A percentile compares a stretch with the other conserved stretches of the same genome.
These are phyloP conservation scores for Mythimna lalbum DNA, from an alignment of 2,888 invertebrate species.

Conservation along the genomic window DNA sequence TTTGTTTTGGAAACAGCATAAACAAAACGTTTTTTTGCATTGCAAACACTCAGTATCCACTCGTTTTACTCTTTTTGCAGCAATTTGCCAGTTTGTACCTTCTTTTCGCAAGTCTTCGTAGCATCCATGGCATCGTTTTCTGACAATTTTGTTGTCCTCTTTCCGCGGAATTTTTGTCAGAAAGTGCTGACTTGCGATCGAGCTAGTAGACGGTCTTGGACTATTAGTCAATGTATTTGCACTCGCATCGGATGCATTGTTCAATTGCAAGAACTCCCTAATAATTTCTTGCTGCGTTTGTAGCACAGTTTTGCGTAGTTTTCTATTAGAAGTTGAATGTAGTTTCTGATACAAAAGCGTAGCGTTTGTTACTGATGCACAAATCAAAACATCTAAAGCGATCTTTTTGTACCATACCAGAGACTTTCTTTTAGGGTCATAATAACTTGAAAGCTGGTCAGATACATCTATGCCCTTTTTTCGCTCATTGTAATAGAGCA, in stretches of 20 bases:
- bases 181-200: conserved; percentile 47
- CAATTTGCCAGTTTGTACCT: conserved; percentile 40
- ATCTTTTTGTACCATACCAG: conserved; percentile 56
- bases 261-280: conserved; percentile 45
- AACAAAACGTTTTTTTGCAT: conserved; percentile 57
- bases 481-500: conserved; percentile 32
- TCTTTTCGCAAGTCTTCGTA: conserved; percentile 51
- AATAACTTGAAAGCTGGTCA: conserved; percentile 45
- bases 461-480: conserved; percentile 54
- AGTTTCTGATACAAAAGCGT: conserved; percentile 55
- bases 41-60: conserved; percentile 56
- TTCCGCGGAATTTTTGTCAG: conserved; percentile 49
- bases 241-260: conserved; percentile 46
- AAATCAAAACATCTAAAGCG: conserved; percentile 55
- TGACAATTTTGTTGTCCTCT: conserved; percentile 51
- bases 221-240: conserved; percentile 46
- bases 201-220: conserved; percentile 53
- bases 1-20: conserved; percentile 29
- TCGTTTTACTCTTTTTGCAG: conserved; percentile 54
- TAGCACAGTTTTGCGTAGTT: conserved; percentile 30
- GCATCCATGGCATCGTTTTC: conserved; percentile 54
- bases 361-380: conserved; percentile 50
- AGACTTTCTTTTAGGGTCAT: conserved; percentile 49
- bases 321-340: conserved; percentile 46
- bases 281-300: conserved; percentile 44